A percentile compares a stretch with the other conserved stretches of the same genome.
Conservation (phyloP, 2,888 invertebrate species). For the Ichneumoninae sp. region DNA sequence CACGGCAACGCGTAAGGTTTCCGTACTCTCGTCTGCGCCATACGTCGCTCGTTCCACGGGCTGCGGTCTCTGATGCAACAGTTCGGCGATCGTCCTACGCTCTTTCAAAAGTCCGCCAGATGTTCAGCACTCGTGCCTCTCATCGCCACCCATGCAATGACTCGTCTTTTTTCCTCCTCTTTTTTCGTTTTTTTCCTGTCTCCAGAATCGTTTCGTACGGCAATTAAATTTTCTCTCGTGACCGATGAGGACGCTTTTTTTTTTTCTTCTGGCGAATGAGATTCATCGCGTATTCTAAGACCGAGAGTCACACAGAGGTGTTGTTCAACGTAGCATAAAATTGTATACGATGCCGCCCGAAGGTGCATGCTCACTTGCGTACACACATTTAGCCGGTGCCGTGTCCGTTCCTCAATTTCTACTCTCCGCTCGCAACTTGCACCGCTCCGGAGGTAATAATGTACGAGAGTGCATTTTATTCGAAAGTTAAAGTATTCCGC, state of each 20-base stretch:
- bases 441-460: neutral
- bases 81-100: conserved; percentile 71
- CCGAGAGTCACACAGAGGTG: conserved; percentile 44
- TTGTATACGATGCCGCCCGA: conserved; percentile 23
- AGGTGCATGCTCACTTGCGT: conserved; percentile 5
- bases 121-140: conserved; percentile 52
- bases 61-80: conserved; percentile 66
- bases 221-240: conserved; percentile 45
- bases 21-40: conserved; percentile 44
- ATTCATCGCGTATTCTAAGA: conserved; percentile 41
- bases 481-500: conserved; percentile 69
- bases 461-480: conserved; percentile 62
- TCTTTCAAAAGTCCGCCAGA: conserved; percentile 68
- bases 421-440: neutral
- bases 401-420: conserved; percentile 42
- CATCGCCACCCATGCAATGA: conserved; percentile 44
- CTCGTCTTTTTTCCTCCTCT: conserved; percentile 1
- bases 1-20: conserved; percentile 34
- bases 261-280: conserved; percentile 3
- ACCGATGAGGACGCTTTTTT: conserved; percentile 1
- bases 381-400: neutral
- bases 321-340: conserved; percentile 43
- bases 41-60: conserved; percentile 35
- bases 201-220: neutral
- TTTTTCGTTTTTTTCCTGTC: neutral